A percentile compares a stretch with the other conserved stretches of the same genome.
phyloP scores from a whole-genome alignment of 2,888 invertebrate genomes.

The Onthophagus sagittarius region DNA sequence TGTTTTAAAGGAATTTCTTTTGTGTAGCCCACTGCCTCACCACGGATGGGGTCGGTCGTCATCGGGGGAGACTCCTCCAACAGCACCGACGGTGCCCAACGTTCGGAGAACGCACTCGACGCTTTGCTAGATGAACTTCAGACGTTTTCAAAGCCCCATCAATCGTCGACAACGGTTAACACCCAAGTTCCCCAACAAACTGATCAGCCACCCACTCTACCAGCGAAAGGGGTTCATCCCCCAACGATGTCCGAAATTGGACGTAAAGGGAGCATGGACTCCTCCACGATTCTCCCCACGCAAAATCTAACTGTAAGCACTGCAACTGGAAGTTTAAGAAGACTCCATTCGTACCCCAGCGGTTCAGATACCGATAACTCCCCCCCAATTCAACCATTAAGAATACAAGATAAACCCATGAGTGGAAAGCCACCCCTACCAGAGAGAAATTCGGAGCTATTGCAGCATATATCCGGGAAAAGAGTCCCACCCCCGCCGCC shows the following conservation, averaged over 20 bases:
- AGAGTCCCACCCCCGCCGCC: slow-evolving; percentile 88
- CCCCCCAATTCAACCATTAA: slow-evolving; percentile 64
- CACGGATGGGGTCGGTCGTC: slow-evolving; percentile 59
- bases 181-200: slow-evolving; percentile 38
- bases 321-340: slow-evolving; percentile 59
- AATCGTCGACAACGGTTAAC: slow-evolving; percentile 30
- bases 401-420: slow-evolving; percentile 46
- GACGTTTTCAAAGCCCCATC: slow-evolving; percentile 75
- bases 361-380: slow-evolving; percentile 79
- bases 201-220: slow-evolving; percentile 44
- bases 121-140: slow-evolving; percentile 91
- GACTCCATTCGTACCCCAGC: slow-evolving; percentile 82
- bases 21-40: slow-evolving; percentile 57
- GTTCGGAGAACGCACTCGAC: slow-evolving; percentile 96
- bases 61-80: slow-evolving; percentile 57
- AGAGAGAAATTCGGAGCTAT: slow-evolving; percentile 73
- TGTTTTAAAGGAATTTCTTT: neutral
- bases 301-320: slow-evolving; percentile 47
- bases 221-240: slow-evolving; percentile 45
- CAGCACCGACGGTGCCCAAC: slow-evolving; percentile 56
- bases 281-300: slow-evolving; percentile 46
- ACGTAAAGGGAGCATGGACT: slow-evolving; percentile 55
- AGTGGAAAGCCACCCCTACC: slow-evolving; percentile 75
- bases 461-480: slow-evolving; percentile 61
- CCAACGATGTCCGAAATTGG: slow-evolving; percentile 52